Percentiles rank a stretch among this genome's conserved stretches.
phyloP scores from a whole-genome alignment of 2,888 invertebrate genomes.

The Dasypogon diadema region DNA sequence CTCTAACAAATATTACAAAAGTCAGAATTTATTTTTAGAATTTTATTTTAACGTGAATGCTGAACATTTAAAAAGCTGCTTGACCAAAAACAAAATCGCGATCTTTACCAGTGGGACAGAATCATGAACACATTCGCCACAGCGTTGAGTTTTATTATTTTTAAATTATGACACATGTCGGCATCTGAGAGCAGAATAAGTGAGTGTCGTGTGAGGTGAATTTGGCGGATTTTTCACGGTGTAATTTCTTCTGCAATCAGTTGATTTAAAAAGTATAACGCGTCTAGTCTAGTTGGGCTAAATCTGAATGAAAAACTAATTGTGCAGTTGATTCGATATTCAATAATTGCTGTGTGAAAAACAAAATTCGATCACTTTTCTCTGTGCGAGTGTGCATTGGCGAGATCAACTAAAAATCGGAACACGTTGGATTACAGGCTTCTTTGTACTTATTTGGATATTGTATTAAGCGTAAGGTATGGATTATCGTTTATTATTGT shows the following conservation, averaged over 20 bases:
- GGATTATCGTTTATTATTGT: slow-evolving; percentile 12
- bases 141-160: slow-evolving; percentile 52
- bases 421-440: slow-evolving; percentile 15
- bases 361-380: not conserved
- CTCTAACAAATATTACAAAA: slow-evolving; percentile 20
- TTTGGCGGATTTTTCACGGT: slow-evolving; percentile 41
- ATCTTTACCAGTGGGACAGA: slow-evolving; percentile 27
- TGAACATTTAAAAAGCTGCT: slow-evolving; percentile 39
- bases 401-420: slow-evolving; percentile 7
- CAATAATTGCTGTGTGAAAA: slow-evolving; percentile 12
- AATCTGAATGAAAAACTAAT: slow-evolving; percentile 16
- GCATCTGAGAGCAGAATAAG: slow-evolving; percentile 42
- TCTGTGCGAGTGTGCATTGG: slow-evolving; percentile 34
- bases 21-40: slow-evolving; percentile 49
- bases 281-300: too few species aligned
- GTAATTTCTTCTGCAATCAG: slow-evolving; percentile 32
- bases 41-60: slow-evolving; percentile 36
- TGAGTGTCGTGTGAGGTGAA: slow-evolving; percentile 42
- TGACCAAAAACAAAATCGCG: slow-evolving; percentile 20
- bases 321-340: slow-evolving; percentile 29
- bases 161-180: slow-evolving; percentile 55
- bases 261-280: slow-evolving; percentile 36
- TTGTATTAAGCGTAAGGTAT: slow-evolving; percentile 31
- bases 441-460: slow-evolving; percentile 46
- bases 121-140: slow-evolving; percentile 36